Evolutionary conservation across 2,113 vertebrate species (phyloP), one percentile per base, ranked within the genome.

Genomic region (Gymnorhina tibicen): DNA sequence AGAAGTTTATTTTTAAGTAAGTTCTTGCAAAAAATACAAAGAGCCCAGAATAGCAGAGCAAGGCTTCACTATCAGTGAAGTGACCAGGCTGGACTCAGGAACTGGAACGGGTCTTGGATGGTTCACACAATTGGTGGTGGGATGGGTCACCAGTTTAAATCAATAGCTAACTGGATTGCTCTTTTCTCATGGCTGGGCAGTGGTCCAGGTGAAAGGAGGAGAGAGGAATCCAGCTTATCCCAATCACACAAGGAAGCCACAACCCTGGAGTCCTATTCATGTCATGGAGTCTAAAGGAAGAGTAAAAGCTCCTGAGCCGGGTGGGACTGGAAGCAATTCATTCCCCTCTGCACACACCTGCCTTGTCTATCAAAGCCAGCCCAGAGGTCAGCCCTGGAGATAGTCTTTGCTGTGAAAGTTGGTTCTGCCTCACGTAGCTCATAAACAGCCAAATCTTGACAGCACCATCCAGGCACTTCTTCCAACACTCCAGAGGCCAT

Each of bases 111-210:
- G 53, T 39, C 21, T 27, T 59, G 60, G 33, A 24, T 20, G 41
- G 63, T 42, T 75, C 69, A 64, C 28, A 58, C 47, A 69, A 1
- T 12, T 19, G 53, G 78, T 44, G 1, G 5, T 7, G 69, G 52
- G 46, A 26, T 28, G 27, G 64, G 30, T 41, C 47, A 66, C 63
- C 42, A 24, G 42, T 46, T 53, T 14, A 44, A 47, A 33, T 13
- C 0, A 0, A 10, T 1, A 41, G 26, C 33, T 56, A 49, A 39
- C 52, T 37, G 52, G 41, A 60, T 16, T 44, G 52, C 67, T 58
- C 16, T 42, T 55, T 85, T 42, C 39, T 64, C 24, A 15, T 7
- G 58, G 44, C 53, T 64, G 28, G 16, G 41, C 78, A 59, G 67
- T 10, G 33, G 4, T 26, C 44, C 58, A 62, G 20, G n/a, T 13